Evolutionary conservation across 2,797 vertebrate genomes (phyloP).

Genomic region (Apodemus agrarius): DNA sequence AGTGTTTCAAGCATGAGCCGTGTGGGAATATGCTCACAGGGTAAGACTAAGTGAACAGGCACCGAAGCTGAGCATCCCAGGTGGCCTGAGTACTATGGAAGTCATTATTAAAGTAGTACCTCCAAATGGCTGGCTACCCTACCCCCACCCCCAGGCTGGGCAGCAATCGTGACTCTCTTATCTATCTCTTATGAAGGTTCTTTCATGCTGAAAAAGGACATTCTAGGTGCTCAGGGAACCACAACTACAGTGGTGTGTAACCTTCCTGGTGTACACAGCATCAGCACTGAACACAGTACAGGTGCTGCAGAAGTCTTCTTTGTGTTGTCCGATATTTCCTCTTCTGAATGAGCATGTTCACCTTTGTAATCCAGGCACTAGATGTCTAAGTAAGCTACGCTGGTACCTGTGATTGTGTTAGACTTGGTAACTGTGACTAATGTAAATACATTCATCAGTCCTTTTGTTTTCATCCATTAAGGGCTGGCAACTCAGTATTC

Average conservation of each 20-base stretch:
- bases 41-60: too few species aligned
- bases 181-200: not conserved
- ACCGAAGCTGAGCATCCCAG: not conserved
- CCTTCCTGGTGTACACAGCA: not conserved
- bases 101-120: not conserved
- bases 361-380: not conserved
- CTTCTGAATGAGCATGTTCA: not conserved
- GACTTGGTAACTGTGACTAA: not conserved
- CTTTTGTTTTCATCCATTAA: constrained; percentile 78
- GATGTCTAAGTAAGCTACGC: not conserved
- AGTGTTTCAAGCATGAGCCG: not conserved
- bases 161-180: not conserved
- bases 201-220: not conserved
- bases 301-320: not conserved
- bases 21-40: not conserved
- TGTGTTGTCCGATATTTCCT: not conserved
- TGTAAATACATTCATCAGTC: constrained; percentile 56
- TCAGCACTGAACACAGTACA: not conserved
- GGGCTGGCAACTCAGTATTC: constrained; percentile 97
- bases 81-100: not conserved
- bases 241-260: not conserved
- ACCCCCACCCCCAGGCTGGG: not conserved
- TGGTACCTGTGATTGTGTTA: not conserved
- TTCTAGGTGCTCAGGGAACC: too few species aligned
- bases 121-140: not conserved